phyloP scores from a whole-genome alignment of 2,113 vertebrate species.

The Tylochromis polylepis region DNA sequence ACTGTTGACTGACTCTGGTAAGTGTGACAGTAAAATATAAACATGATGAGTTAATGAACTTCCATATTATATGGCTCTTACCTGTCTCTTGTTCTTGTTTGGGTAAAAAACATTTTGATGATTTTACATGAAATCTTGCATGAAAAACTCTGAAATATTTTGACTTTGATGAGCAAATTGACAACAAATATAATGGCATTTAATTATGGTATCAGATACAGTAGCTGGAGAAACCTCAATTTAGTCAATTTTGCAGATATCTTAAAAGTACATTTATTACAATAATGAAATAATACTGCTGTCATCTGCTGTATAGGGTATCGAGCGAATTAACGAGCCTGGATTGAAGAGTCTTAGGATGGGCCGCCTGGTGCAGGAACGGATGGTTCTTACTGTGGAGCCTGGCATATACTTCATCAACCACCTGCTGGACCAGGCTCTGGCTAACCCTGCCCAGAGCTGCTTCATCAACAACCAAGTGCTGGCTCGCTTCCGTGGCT shows the following conservation, averaged over 20 bases:
- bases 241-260: neutral
- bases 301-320: conserved; percentile 71
- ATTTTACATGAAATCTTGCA: neutral
- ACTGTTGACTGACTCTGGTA: neutral
- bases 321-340: conserved; percentile 78
- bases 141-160: neutral
- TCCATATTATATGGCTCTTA: neutral
- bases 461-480: conserved; percentile 82
- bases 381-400: conserved; percentile 96
- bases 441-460: conserved; percentile 73
- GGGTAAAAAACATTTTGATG: neutral
- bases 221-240: neutral
- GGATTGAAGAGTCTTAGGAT: conserved; percentile 88
- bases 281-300: neutral
- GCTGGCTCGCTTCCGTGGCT: conserved; percentile 82
- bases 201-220: neutral
- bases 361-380: conserved; percentile 76
- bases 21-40: neutral
- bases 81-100: neutral
- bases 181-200: neutral
- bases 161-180: neutral
- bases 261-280: neutral
- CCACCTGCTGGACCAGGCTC: conserved; percentile 85
- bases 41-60: neutral
- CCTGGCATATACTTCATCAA: conserved; percentile 96